Evolutionary conservation across 1,140 invertebrate genomes (phyloP).

Genomic region (Spodoptera frugiperda): DNA sequence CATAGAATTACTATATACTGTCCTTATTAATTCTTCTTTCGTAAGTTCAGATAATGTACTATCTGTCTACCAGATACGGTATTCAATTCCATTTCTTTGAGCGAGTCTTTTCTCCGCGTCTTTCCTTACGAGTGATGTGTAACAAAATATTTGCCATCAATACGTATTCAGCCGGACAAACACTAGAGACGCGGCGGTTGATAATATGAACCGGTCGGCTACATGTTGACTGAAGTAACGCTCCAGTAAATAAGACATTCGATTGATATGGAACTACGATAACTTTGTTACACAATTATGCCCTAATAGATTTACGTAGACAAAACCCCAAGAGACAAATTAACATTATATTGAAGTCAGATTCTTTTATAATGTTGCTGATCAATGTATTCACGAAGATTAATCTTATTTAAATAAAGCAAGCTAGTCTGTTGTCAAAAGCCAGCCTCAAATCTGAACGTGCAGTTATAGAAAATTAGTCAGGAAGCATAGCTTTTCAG

Average conservation of each 20-base stretch:
- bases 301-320: neutral
- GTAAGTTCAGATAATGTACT: neutral
- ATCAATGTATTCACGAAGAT: neutral
- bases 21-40: too few relatives aligned
- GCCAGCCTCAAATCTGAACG: too few relatives aligned
- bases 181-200: slow-evolving; percentile 13
- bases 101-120: neutral
- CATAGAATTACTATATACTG: neutral
- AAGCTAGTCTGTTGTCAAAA: too few relatives aligned
- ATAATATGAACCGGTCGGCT: slow-evolving; percentile 31
- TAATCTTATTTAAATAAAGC: too few relatives aligned
- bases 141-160: slow-evolving; percentile 43
- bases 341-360: neutral
- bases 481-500: too few relatives aligned
- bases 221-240: slow-evolving; percentile 35
- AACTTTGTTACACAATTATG: slow-evolving; percentile 15
- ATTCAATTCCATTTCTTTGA: neutral
- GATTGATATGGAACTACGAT: slow-evolving; percentile 21
- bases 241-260: slow-evolving; percentile 25
- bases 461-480: too few relatives aligned
- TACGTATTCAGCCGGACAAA: slow-evolving; percentile 43
- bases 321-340: neutral
- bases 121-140: slow-evolving; percentile 19
- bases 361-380: neutral
- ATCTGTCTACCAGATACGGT: neutral